Evolutionary conservation across 1,140 invertebrate species (phyloP).

Genomic region (Caenorhabditis briggsae): DNA sequence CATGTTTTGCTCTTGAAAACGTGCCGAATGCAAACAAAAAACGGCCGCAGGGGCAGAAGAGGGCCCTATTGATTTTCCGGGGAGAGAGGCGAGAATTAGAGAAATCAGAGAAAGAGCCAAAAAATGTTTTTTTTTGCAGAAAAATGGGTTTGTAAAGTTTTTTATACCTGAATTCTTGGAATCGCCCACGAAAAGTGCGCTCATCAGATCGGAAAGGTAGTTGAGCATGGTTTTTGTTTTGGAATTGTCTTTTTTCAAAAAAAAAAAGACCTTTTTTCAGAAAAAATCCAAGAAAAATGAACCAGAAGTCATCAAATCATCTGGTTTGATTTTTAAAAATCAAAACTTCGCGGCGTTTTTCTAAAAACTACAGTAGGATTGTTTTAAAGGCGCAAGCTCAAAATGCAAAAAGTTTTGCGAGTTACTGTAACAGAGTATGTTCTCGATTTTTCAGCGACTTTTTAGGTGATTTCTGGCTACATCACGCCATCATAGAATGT

Average conservation of each 20-base stretch:
- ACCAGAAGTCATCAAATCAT: background rate
- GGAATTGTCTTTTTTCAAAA: background rate
- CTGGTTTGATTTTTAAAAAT: background rate
- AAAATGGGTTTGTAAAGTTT: background rate
- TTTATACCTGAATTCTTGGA: constrained; percentile 1
- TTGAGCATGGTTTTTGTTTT: background rate
- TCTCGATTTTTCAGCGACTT: no score
- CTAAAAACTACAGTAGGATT: background rate
- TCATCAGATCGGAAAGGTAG: constrained; percentile 7
- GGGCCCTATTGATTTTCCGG: constrained; percentile 16
- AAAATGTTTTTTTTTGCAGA: background rate
- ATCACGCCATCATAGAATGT: background rate
- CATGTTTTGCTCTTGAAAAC: background rate
- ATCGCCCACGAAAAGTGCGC: constrained; percentile 16
- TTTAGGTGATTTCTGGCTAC: no score
- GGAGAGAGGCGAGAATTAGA: background rate
- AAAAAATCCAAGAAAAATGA: background rate
- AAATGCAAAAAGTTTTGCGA: background rate
- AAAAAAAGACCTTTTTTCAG: background rate
- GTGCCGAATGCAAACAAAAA: constrained; percentile 30
- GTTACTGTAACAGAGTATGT: background rate
- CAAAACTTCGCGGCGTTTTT: background rate
- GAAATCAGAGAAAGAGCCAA: background rate
- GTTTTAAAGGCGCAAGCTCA: background rate
- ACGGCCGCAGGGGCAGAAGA: no score